Evolutionary conservation across 2,888 invertebrate species (phyloP).

Genomic region (Lamellibrachia columna): DNA sequence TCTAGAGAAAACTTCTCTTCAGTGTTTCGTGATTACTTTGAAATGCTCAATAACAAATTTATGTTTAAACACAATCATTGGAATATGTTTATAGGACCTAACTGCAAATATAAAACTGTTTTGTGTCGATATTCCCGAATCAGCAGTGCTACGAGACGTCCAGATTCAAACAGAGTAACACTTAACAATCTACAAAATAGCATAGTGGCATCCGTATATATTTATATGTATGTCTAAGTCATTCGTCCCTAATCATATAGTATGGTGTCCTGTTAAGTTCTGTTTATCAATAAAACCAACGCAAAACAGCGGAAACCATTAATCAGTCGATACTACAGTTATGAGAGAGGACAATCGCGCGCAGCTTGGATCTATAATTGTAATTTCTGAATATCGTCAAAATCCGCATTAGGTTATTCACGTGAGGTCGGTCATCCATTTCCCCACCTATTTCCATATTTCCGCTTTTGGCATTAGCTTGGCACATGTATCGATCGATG

Average conservation of each 20-base stretch:
- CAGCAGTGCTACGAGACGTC: not conserved
- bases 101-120: not conserved
- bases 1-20: not conserved
- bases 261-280: no score
- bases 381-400: not conserved
- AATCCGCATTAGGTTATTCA: not conserved
- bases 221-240: no score
- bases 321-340: not conserved
- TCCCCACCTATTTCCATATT: constrained; percentile 22
- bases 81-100: no score
- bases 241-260: no score
- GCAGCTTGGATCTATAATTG: not conserved
- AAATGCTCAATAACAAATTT: no score
- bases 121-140: not conserved
- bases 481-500: constrained; percentile 22
- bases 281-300: no score
- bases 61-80: not conserved
- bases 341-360: not conserved
- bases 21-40: not conserved
- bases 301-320: not conserved
- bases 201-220: no score
- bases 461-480: constrained; percentile 19
- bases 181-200: no score
- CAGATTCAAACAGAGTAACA: not conserved
- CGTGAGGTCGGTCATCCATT: not conserved